Conservation (phyloP, 2,888 invertebrate species). For the Dioctria linearis region DNA sequence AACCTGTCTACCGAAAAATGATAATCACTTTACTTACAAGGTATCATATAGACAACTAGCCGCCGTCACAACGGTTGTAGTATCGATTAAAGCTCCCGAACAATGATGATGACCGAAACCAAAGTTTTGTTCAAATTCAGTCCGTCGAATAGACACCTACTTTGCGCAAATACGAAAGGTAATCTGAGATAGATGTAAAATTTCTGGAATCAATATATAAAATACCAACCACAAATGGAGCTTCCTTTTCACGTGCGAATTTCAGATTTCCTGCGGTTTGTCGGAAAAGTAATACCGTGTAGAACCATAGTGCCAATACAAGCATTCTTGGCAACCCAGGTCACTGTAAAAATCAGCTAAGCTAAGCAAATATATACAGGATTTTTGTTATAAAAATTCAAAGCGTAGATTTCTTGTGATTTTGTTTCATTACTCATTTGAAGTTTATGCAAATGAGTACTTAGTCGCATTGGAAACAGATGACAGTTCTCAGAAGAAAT, state of each 20-base stretch:
- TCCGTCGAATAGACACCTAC: conserved; percentile 35
- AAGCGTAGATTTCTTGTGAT: too few relatives aligned
- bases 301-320: background rate
- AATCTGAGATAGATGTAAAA: background rate
- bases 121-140: conserved; percentile 39
- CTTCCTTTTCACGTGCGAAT: background rate
- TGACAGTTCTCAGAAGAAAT: too few relatives aligned
- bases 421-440: too few relatives aligned
- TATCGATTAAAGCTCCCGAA: conserved; percentile 33
- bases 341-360: too few relatives aligned
- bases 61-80: conserved; percentile 21
- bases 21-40: background rate
- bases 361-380: too few relatives aligned
- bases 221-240: conserved; percentile 24
- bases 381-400: too few relatives aligned
- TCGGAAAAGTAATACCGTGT: background rate
- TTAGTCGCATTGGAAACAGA: too few relatives aligned
- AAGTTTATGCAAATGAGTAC: too few relatives aligned
- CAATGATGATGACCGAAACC: conserved; percentile 40
- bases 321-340: too few relatives aligned
- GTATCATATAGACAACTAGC: conserved; percentile 37
- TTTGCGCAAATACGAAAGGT: background rate
- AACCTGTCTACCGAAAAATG: background rate
- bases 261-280: background rate
- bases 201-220: background rate